Evolutionary conservation across 92 coral and sea anemone genomes (phyloP), one percentile per base, ranked within the genome.

Genomic region (Bergia puertoricense): DNA sequence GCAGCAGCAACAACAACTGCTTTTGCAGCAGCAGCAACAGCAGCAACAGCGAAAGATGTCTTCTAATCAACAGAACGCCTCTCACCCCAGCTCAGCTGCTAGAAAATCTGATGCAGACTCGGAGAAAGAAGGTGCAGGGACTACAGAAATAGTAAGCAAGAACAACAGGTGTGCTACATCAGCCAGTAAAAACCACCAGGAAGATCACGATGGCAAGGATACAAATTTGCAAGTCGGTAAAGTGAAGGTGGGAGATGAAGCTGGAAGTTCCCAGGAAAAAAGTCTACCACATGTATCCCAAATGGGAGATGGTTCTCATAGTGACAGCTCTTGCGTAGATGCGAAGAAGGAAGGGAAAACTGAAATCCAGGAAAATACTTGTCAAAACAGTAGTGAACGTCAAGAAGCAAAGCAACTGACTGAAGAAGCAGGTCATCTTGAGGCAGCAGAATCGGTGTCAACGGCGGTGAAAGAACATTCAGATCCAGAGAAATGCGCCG

Each of bases 21-120:
- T 94, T 83, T 84, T 97, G 46, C 98, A 94, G 56, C 99, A 97
- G 67, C 96, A 91, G 74, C 99, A 92, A 59, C 97, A 95, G 75
- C 98, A 93, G 56, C 99, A 95, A 74, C 96, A 93, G 88, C 92
- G 88, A 38, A 89, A 91, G 77, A 80, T 86, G 62, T 62, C 91
- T 54, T 92, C 89, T 46, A 74, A 88, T 54, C 96, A 91, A 80
- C 92, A 91, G 86, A 91, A 59, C 65, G 66, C 81, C 72, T 40
- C 90, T 16, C 92, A 81, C 54, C 50, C 90, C 5, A 88, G 88
- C 69, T 81, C 85, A 73, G 81, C 90, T 14, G 20, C 80, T 14
- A 77, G 86, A 56, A 89, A 92, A 41, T 89, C 78, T 65, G 80
- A 83, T 73, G 14, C 9, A 74, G 71, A 57, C 38, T 30, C 44